A percentile compares a stretch with the other conserved stretches of the same genome.
These are phyloP conservation scores for Acrobasis consociella DNA, from an alignment of 2,888 invertebrate species.

Conservation along the genomic window DNA sequence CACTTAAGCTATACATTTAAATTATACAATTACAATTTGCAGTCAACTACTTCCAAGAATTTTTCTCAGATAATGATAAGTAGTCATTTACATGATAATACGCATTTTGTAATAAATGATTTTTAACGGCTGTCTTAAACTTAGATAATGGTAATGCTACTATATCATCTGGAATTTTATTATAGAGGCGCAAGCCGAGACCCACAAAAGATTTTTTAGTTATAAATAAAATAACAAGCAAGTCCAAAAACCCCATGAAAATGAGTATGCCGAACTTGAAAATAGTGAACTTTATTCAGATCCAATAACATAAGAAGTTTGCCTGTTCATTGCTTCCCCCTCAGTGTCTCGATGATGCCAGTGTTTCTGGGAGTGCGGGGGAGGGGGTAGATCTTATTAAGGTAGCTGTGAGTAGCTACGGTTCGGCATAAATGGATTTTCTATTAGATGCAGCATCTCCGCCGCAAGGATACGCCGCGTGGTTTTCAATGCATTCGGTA, in stretches of 20 bases:
- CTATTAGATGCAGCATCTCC: constrained; percentile 53
- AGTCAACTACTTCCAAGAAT: no score
- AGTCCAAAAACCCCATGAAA: background rate
- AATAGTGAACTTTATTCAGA: constrained; percentile 28
- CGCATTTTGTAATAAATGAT: no score
- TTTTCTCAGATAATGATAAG: no score
- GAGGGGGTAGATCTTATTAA: constrained; percentile 43
- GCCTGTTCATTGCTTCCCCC: constrained; percentile 37
- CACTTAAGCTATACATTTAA: no score
- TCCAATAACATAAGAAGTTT: constrained; percentile 34
- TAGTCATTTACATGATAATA: no score
- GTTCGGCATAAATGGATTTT: constrained; percentile 61
- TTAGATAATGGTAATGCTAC: no score
- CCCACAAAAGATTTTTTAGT: no score
- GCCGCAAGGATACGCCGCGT: constrained; percentile 42
- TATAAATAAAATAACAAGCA: constrained; percentile 5
- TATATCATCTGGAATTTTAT: no score
- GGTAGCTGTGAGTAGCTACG: constrained; percentile 41
- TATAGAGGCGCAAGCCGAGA: no score
- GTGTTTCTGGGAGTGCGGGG: constrained; percentile 35
- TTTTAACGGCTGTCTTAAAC: no score
- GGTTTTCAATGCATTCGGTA: constrained; percentile 31
- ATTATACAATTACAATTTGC: no score
- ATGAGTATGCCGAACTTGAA: constrained; percentile 27
- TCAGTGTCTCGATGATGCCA: constrained; percentile 29